Evolutionary conservation across 1,140 invertebrate genomes (phyloP), one percentile per base, ranked within the genome.

Genomic region (Meloidogyne hapla): DNA sequence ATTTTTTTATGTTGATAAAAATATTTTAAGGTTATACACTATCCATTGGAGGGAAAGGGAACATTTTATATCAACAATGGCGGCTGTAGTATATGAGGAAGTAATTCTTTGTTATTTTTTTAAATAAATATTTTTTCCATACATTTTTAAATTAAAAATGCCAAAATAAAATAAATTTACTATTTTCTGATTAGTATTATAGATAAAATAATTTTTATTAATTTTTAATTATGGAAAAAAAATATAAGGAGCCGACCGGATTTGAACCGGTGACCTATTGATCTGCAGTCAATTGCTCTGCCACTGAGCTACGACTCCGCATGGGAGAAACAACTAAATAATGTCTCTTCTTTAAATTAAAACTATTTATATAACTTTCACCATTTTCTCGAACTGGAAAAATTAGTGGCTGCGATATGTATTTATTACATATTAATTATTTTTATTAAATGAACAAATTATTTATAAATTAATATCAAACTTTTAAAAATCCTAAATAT

Each of bases 1-100:
- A 8, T 25, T n/a, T 10, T 18, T 28, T 4, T 56, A 18, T 21
- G 9, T 2, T 18, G 0, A 61, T 71, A 21, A 33, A 61, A 61
- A 18, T 45, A 1, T 21, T 8, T 15, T 67, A 42, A 42, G 64
- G 21, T 67, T 9, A 74, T 77, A 2, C 76, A 76, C 45, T 63
- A 62, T 77, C 48, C 73, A 15, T 25, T 48, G 12, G 45, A 56
- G 25, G 56, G 25, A 18, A 25, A 28, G 21, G 80, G 80, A 64
- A 56, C 40, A n/a, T 81, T 81, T 45, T 33, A 48, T 23, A 62
- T 80, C 23, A 81, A 70, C 63, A 33, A 83, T 69, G 48, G 28
- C 21, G 80, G 80, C 45, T 81, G 80, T 67, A 65, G 66, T 10
- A 75, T 75, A 25, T 75, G 9, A 33, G 9, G 9, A 33, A 6